Base-by-base conservation (phyloP, 1,140 invertebrate genomes). In the Phthorimaea operculella region DNA sequence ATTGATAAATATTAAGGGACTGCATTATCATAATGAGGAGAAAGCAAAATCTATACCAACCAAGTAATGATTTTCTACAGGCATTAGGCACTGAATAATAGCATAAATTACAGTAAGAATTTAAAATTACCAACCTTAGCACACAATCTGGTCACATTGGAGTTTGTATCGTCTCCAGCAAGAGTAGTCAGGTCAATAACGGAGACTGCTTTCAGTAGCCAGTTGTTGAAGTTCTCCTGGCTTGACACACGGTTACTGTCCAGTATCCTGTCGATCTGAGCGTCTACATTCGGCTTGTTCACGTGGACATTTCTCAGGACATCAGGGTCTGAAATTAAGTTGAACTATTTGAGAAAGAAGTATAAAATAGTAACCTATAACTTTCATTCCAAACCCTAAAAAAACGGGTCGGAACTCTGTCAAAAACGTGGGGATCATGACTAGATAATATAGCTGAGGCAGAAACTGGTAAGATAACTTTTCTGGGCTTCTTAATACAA, bases 111-210 rank as follows among this genome's bases (percentile, higher is more conserved):
- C 2, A 28, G 21, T 6, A 28, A 28, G 6, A 28, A 39, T 39
- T 4, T 12, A 5, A 39, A 16, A 49, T 14, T 49, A 63, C 55
- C 49, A 70, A 96, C 96, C 86, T 95, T 96, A 47, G 86, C 76
- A 77, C 96, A 97, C 1, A 99, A 85, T 58, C 92, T 86, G 10
- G 88, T 70, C 5, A 98, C 93, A 87, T 94, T 96, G 11, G 89
- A 87, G 12, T 81, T 70, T 8, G 96, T 98, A 79, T 99, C 98
- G 89, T 98, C 94, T 10, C 95, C 91, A 36, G 89, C 88, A 39
- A 99, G 85, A 28, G 96, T 97, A 12, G 98, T 99, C 51, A 99
- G 87, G 85, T 99, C 98, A 58, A 98, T 95, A 57, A 93, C 91
- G 52, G 90, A 90, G 3, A 98, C 84, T 15, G 94, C 94, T 74